phyloP scores from a whole-genome alignment of 2,888 invertebrate species.

The Leptura quadrifasciata region DNA sequence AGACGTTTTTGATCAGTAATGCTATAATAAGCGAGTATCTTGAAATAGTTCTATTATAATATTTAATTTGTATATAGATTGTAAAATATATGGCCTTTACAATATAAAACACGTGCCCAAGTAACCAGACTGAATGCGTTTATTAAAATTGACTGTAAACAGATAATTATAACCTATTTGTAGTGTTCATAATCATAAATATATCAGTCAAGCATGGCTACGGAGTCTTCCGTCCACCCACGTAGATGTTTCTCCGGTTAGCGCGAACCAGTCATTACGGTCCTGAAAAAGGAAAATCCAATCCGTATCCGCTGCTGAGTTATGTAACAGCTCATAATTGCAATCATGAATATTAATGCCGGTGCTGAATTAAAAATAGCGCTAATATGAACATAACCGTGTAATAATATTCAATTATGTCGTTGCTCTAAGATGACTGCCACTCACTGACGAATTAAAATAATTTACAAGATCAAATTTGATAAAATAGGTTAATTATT shows the following conservation, averaged over 20 bases:
- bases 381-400: slow-evolving; percentile 63
- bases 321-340: slow-evolving; percentile 52
- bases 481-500: slow-evolving; percentile 24
- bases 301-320: slow-evolving; percentile 47
- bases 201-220: slow-evolving; percentile 38
- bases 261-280: slow-evolving; percentile 43
- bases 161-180: slow-evolving; percentile 47
- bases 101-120: not conserved
- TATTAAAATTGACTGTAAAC: slow-evolving; percentile 50
- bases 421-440: slow-evolving; percentile 57
- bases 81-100: not conserved
- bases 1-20: no score
- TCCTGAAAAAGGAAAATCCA: slow-evolving; percentile 50
- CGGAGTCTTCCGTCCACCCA: slow-evolving; percentile 44
- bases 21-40: no score
- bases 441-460: slow-evolving; percentile 40
- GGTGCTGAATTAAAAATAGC: slow-evolving; percentile 56
- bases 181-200: slow-evolving; percentile 32
- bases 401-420: slow-evolving; percentile 65
- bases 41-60: no score
- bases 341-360: slow-evolving; percentile 54
- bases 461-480: slow-evolving; percentile 25
- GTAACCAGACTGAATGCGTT: slow-evolving; percentile 17
- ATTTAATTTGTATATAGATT: no score
- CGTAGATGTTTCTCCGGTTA: slow-evolving; percentile 12